Evolutionary conservation across 2,113 vertebrate genomes (phyloP), one percentile per base, ranked within the genome.

Genomic region (Saguinus midas): DNA sequence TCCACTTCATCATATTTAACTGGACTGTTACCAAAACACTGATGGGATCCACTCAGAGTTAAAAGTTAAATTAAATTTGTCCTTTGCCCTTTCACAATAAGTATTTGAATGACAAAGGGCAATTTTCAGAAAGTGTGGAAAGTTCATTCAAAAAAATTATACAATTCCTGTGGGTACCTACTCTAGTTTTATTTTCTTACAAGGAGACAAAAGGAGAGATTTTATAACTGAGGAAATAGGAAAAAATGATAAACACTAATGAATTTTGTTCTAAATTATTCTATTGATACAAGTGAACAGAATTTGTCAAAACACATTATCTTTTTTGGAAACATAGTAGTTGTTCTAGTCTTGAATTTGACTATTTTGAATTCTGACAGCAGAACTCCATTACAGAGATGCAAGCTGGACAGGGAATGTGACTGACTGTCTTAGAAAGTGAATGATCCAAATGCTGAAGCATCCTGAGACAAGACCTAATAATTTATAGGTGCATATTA

Each of bases 61-160:
- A 93, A 35, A 96, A 57, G 48, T n/a, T 93, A 93, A 91, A 94
- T 93, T 91, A 93, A 88, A 81, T 89, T 94, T 95, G 2, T 85
- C 96, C 58, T 88, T 89, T 96, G 78, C 21, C 6, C 40, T 91
- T 91, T 96, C 45, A 83, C 43, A 66, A 45, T 90, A 91, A 83
- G 61, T 40, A 97, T 93, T 95, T 76, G 94, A 97, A 92, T 87
- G 0, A 90, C 55, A 88, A 96, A 97, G 94, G 80, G 0, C 7
- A 94, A 64, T 90, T 78, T 8, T 96, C 43, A 87, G 18, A 94
- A 98, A 97, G 32, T 96, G 11, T 95, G 23, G 76, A 85, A 96
- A 4, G 45, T 79, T 89, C 68, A 79, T 94, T 75, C 50, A 92
- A 90, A 55, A 94, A 97, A 95, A 97, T 85, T 13, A 72, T 93